Evolutionary conservation across 2,888 invertebrate species (phyloP), one percentile per base, ranked within the genome.

Genomic region (Melinaea menophilus): DNA sequence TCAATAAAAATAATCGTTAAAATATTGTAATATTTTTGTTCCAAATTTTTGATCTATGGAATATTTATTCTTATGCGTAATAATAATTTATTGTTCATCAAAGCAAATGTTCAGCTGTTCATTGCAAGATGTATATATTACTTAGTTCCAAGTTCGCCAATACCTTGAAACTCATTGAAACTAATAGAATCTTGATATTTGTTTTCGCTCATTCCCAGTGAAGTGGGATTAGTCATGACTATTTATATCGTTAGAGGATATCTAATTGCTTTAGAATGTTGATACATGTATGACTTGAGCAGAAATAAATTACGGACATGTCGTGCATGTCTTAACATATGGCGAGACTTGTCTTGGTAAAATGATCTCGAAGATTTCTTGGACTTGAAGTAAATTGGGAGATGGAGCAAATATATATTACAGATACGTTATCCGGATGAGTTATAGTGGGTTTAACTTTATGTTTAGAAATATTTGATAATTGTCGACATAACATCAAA

Each of bases 231-330:
- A 31, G 51, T 31, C 31, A 22, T 11, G 31, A 11, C 7, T 51
- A 51, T 51, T 51, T 51, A 22, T 51, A 51, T 51, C 51, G 31
- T 51, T 31, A 7, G 51, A 41, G 7, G 37, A 48, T 48, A 48
- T 45, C 57, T 63, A 63, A 63, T 63, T 63, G 63, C 56, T 60
- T 57, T 34, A 48, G 61, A 61, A 56, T 57, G 47, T 51, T 31
- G 51, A 31, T 37, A 63, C 63, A 63, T 54, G 59, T 56, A 59
- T 58, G 63, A 56, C 45, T 59, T 34, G 58, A 59, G 56, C 60
- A 46, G 46, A 58, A 58, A 57, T 54, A 57, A 55, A 58, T 41
- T 54, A 34, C 9, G 31, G 31, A 31, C 51, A 51, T 51, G 51
- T 51, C 51, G 51, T 5, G 22, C 51, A 9, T 51, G 31, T 51